These are phyloP conservation scores for Luperina testacea DNA, from an alignment of 2,888 invertebrate species.

Conservation along the genomic window DNA sequence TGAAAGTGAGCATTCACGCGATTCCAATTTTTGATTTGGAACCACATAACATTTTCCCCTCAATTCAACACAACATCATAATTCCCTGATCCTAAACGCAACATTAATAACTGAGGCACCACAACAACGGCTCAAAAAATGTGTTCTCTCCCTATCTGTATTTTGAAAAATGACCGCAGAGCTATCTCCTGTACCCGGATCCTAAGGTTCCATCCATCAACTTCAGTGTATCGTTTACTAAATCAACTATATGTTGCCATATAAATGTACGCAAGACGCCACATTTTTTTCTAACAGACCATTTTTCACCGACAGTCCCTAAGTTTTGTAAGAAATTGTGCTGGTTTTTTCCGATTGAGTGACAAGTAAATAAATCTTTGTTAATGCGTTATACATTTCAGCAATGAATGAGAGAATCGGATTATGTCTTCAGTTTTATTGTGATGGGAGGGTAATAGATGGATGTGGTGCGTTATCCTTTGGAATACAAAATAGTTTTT, in stretches of 20 bases:
- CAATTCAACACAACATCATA: constrained; percentile 5
- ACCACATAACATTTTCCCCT: neutral
- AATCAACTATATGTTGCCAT: constrained; percentile 52
- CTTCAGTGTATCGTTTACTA: constrained; percentile 58
- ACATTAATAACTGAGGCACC: constrained; percentile 42
- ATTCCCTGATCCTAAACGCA: neutral
- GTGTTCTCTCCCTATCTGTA: constrained; percentile 36
- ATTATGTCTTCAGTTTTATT: constrained; percentile 45
- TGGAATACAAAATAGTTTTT: constrained; percentile 36
- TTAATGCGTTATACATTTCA: constrained; percentile 39
- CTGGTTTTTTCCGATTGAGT: constrained; percentile 47
- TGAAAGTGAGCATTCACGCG: neutral
- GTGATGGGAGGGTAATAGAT: constrained; percentile 11
- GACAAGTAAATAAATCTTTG: constrained; percentile 62
- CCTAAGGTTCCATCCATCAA: constrained; percentile 58
- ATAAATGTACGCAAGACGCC: constrained; percentile 23
- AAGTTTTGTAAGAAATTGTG: constrained; percentile 46
- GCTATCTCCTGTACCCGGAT: constrained; percentile 45
- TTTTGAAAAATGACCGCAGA: constrained; percentile 57
- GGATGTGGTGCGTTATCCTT: constrained; percentile 6
- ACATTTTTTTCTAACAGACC: constrained; percentile 36
- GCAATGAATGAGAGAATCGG: constrained; percentile 21
- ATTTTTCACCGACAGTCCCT: constrained; percentile 56
- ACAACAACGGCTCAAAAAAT: constrained; percentile 37
- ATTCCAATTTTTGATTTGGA: neutral